Percentiles rank a stretch among this genome's conserved stretches.
phyloP scores from a whole-genome alignment of 2,113 vertebrate species.

The Grus americana region DNA sequence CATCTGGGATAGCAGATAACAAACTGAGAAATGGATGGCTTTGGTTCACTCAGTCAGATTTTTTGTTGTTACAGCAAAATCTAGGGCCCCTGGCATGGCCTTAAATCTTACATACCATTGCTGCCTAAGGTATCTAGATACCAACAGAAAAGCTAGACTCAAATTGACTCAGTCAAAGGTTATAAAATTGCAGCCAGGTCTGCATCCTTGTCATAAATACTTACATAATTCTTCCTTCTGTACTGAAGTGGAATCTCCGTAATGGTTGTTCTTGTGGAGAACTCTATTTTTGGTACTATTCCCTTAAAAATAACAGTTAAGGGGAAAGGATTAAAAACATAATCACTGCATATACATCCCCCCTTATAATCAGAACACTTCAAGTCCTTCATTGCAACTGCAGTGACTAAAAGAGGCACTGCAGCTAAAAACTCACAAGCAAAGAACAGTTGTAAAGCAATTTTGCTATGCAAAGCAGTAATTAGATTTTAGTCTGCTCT shows the following conservation, averaged over 20 bases:
- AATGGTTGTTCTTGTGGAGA: constrained; percentile 82
- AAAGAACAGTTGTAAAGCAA: not conserved
- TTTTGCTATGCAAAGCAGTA: not conserved
- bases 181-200: not conserved
- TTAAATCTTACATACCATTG: not conserved
- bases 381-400: not conserved
- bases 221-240: constrained; percentile 62
- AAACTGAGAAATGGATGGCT: not conserved
- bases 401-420: not conserved
- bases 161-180: not conserved
- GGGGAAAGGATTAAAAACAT: constrained; percentile 2
- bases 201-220: not conserved
- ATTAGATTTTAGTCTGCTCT: not conserved
- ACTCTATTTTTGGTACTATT: constrained; percentile 82
- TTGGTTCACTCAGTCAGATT: not conserved
- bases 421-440: not conserved
- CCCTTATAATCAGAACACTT: not conserved
- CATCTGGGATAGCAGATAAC: not conserved
- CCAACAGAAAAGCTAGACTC: not conserved
- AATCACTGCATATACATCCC: not conserved
- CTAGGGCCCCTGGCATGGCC: not conserved
- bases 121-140: not conserved
- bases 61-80: not conserved
- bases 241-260: constrained; percentile 67
- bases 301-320: constrained; percentile 68